Percentiles rank a stretch among this genome's conserved stretches.
phyloP scores from a whole-genome alignment of 2,888 invertebrate genomes.

The Amiota mariae region DNA sequence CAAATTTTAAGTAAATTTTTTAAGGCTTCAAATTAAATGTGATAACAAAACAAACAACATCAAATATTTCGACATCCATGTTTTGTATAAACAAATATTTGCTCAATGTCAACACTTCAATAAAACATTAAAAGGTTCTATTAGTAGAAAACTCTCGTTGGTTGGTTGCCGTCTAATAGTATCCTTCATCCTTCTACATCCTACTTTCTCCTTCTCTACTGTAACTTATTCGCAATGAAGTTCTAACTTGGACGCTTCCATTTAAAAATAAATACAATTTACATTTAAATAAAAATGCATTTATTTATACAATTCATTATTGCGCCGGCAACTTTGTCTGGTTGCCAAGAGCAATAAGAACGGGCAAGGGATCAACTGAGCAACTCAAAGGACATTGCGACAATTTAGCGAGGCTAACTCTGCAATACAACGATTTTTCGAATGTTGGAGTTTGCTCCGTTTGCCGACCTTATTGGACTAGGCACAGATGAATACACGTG shows the following conservation, averaged over 20 bases:
- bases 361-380: not conserved
- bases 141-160: too few species aligned
- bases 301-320: slow-evolving; percentile 25
- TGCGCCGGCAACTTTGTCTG: slow-evolving; percentile 16
- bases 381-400: not conserved
- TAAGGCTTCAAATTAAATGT: too few species aligned
- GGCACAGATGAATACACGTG: too few species aligned
- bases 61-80: too few species aligned
- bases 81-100: not conserved
- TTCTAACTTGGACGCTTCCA: too few species aligned
- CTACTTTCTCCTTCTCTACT: not conserved
- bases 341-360: not conserved
- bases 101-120: slow-evolving; percentile 17
- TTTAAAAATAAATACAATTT: slow-evolving; percentile 23
- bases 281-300: slow-evolving; percentile 28
- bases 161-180: not conserved
- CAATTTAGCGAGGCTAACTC: not conserved
- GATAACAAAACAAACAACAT: too few species aligned
- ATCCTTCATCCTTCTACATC: not conserved
- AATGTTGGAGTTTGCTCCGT: not conserved
- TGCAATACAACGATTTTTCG: not conserved
- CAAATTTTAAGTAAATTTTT: too few species aligned
- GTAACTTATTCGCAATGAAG: not conserved
- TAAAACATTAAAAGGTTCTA: slow-evolving; percentile 14
- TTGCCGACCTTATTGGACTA: not conserved